A percentile compares a stretch with the other conserved stretches of the same genome.
Evolutionary conservation across 2,888 invertebrate species (phyloP).

Genomic region (Tenthredo distinguenda): DNA sequence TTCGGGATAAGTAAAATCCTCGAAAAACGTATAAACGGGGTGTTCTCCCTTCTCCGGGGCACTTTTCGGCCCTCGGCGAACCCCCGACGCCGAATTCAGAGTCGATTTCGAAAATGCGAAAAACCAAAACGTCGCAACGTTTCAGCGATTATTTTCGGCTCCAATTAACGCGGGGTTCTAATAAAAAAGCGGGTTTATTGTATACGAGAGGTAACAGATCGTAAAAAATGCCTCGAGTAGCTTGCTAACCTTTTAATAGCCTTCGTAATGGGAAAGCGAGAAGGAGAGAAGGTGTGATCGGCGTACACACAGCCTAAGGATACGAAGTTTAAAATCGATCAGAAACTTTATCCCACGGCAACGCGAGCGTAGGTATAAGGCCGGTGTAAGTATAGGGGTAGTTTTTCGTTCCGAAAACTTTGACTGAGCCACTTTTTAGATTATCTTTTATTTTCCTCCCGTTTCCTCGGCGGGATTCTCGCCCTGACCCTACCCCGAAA

Average conservation of each 20-base stretch:
- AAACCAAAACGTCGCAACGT: no score
- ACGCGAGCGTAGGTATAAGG: neutral
- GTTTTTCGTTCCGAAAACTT: slow-evolving; percentile 18
- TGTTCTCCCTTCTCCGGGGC: no score
- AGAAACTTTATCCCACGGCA: slow-evolving; percentile 25
- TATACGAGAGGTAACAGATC: neutral
- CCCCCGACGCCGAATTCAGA: no score
- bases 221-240: neutral
- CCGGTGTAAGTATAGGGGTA: neutral
- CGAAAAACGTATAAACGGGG: no score
- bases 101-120: no score
- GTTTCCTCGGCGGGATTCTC: neutral
- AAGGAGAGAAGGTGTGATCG: neutral
- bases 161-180: neutral
- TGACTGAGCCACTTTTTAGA: slow-evolving; percentile 10
- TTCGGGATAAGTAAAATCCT: no score
- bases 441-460: slow-evolving; percentile 20
- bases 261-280: neutral
- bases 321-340: slow-evolving; percentile 45
- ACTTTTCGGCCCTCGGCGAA: no score
- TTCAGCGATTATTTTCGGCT: neutral
- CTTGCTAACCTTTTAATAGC: slow-evolving; percentile 11
- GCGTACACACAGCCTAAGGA: neutral
- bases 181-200: neutral
- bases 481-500: neutral